Evolutionary conservation across 2,113 vertebrate species (phyloP).

Genomic region (Cochlearius cochlearius): DNA sequence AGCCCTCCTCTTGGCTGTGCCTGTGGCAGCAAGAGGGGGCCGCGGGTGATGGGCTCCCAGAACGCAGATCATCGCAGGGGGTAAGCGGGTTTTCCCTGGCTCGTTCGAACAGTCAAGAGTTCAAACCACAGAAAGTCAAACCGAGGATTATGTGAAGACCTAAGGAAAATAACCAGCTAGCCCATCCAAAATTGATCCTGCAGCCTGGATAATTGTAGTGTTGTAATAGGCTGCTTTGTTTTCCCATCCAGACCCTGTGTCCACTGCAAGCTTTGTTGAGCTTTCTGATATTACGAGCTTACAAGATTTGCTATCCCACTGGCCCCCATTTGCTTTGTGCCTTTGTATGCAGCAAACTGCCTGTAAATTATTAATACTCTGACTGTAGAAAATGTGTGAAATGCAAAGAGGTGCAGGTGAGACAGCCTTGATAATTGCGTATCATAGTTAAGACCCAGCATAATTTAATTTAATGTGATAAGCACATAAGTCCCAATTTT

Average conservation of each 20-base stretch:
- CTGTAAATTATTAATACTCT: background rate
- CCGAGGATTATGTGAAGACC: background rate
- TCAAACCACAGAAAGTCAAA: background rate
- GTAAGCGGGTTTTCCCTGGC: background rate
- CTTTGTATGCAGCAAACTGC: background rate
- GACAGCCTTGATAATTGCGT: background rate
- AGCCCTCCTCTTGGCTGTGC: background rate
- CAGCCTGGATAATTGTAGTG: background rate
- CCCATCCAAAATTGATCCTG: constrained; percentile 4
- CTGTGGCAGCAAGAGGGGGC: background rate
- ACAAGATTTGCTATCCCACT: background rate
- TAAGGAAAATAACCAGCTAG: constrained; percentile 33
- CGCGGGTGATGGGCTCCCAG: background rate
- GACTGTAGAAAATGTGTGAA: background rate
- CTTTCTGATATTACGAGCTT: background rate
- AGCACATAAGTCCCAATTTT: background rate
- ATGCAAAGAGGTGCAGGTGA: background rate
- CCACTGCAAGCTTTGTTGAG: background rate
- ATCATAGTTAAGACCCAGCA: background rate
- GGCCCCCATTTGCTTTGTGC: background rate
- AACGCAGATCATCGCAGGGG: background rate
- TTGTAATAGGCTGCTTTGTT: constrained; percentile 1
- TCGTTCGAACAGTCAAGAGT: background rate
- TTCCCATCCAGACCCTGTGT: background rate
- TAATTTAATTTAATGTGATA: background rate